These are phyloP conservation scores for Hyposoter dolosus DNA, from an alignment of 2,888 invertebrate species.

Conservation along the genomic window DNA sequence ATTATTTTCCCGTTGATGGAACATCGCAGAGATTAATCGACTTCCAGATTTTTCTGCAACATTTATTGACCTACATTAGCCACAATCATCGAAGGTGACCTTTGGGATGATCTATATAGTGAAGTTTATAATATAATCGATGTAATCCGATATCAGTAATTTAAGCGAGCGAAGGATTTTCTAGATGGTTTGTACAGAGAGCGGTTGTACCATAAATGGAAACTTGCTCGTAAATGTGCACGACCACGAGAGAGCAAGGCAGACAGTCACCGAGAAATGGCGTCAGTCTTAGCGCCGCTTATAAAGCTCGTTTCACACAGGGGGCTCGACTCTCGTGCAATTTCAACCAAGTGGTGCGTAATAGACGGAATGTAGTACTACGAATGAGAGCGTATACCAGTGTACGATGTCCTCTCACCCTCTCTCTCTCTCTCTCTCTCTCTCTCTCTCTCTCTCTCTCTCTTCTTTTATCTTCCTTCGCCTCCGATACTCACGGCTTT, in stretches of 20 bases:
- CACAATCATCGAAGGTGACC: not conserved
- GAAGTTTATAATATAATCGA: not conserved
- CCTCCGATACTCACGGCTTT: conserved; percentile 9
- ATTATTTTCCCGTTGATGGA: not conserved
- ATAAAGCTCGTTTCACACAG: conserved; percentile 77
- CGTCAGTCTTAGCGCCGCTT: conserved; percentile 70
- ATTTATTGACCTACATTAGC: not conserved
- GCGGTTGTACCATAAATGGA: conserved; percentile 76
- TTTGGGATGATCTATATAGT: not conserved
- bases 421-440: not conserved
- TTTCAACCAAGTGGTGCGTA: conserved; percentile 58
- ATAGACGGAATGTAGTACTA: conserved; percentile 57
- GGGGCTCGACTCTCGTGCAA: conserved; percentile 57
- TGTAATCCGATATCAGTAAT: conserved; percentile 46
- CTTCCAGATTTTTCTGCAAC: not conserved
- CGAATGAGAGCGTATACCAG: conserved; percentile 26
- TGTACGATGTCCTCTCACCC: conserved; percentile 22
- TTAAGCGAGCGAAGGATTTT: conserved; percentile 68
- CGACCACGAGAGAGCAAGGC: conserved; percentile 22
- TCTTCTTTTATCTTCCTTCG: not conserved
- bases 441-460: not conserved
- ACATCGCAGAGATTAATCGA: not conserved
- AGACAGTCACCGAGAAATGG: conserved; percentile 70
- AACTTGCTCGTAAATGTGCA: conserved; percentile 72
- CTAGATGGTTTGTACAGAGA: conserved; percentile 71